Base-by-base conservation (phyloP, 2,888 invertebrate genomes). In the Perizoma flavofasciatum region DNA sequence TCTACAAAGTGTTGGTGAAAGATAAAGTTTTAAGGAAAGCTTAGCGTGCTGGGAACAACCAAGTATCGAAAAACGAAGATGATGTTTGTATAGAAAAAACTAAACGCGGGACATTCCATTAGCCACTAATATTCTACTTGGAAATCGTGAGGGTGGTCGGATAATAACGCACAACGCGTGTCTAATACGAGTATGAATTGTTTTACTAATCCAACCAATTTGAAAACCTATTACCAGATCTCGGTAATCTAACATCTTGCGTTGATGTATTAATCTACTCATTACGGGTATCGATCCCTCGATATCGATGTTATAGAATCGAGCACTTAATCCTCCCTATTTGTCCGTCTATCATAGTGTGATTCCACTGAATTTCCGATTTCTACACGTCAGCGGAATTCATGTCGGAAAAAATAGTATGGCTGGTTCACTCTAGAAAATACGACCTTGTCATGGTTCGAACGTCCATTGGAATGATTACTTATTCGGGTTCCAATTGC, bases 331-430 rank as follows among this genome's bases (percentile, higher is more conserved):
- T 45, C 53, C 11, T 37, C 8, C n/a, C 49, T 32, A 54, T 51
- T 45, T 45, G 37, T 45, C 32, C 9, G 11, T 34, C 40, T 43
- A 46, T 11, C 46, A 22, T 44, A 37, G 43, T 50, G 10, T 48
- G 49, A 60, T 43, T 37, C 59, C 43, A 8, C 44, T 54, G 46
- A 63, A 51, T 45, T 47, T 37, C 39, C 49, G 37, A 57, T 60
- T 61, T 60, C 48, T 53, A 54, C 49, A 53, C 47, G 57, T 58
- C 61, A 55, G 55, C 52, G 9, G 46, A 50, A 53, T 43, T n/a
- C 32, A 5, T 22, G 49, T 6, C 6, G 33, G n/a, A 3, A 49
- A 46, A 43, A 32, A 9, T 35, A 5, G 22, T 44, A 45, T 7
- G 52, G 47, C 56, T 61, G 52, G 37, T 45, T n/a, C 46, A 47